Evolutionary conservation across 1,140 invertebrate genomes (phyloP), one percentile per base, ranked within the genome.

Genomic region (Heliconius melpomene): DNA sequence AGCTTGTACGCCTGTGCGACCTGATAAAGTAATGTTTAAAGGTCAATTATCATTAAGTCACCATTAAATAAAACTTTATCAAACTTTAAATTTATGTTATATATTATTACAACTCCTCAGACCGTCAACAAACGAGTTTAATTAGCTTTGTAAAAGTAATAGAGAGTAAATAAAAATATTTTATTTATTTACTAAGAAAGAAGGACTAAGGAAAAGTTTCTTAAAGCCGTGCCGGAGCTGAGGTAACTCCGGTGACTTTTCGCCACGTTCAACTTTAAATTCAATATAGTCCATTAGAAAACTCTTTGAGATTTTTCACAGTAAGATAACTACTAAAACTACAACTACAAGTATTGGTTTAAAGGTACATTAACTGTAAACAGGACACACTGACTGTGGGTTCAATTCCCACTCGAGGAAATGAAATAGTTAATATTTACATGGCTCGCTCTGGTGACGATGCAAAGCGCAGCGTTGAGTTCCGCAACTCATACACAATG

Each of bases 231-330:
- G 26, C 71, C 74, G 52, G 76, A 76, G 80, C 75, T 71, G 72
- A 75, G 77, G 71, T 77, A 77, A 74, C 78, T 77, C 74, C 72
- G 60, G 75, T 84, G 77, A 80, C 83, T 79, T 84, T 80, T 84
- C 70, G 72, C 83, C 82, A 80, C 74, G 79, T 81, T 46, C 72
- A 82, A 86, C 76, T 86, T 87, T 87, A 85, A 85, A 88, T 87
- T 87, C 81, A 86, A 85, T 88, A 78, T 78, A 83, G 75, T 79
- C 79, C 78, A 84, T 87, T 88, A 82, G 83, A 83, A 85, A 86
- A 87, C 72, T 84, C 83, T 78, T 60, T 60, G n/a, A 9, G 54
- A 60, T 60, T 60, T 20, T 60, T 60, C 54, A 60, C 54, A 23
- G 54, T 26, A 23, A 60, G 54, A 60, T 60, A 60, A 60, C 20